Evolutionary conservation across 2,797 vertebrate genomes (phyloP).

Genomic region (Malurus splendens): DNA sequence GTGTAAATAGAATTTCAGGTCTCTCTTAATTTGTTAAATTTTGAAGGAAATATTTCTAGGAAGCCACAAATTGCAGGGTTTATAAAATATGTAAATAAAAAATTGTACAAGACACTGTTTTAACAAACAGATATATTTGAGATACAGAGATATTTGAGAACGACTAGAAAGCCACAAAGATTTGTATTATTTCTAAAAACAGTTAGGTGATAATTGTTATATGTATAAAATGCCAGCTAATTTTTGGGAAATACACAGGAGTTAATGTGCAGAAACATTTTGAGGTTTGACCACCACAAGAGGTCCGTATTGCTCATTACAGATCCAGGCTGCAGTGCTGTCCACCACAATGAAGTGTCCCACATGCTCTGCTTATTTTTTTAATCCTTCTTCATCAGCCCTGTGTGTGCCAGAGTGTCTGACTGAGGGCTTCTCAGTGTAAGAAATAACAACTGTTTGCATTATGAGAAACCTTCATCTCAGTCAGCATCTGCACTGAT

Average conservation of each 20-base stretch:
- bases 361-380: not conserved
- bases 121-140: not conserved
- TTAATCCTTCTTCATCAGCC: not conserved
- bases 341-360: not conserved
- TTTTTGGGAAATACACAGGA: not conserved
- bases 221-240: not conserved
- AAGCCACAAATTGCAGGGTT: not conserved
- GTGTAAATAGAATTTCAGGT: not conserved
- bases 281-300: not conserved
- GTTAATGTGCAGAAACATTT: not conserved
- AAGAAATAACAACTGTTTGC: not conserved
- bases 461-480: not conserved
- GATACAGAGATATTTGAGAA: not conserved
- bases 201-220: not conserved
- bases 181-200: not conserved
- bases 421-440: not conserved
- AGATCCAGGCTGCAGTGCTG: not conserved
- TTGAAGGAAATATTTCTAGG: not conserved
- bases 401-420: not conserved
- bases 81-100: not conserved
- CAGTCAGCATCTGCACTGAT: not conserved
- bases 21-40: conserved; percentile 18
- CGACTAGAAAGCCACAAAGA: not conserved
- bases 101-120: not conserved
- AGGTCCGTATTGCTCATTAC: not conserved